A percentile compares a stretch with the other conserved stretches of the same genome.
Conservation (phyloP, 2,113 vertebrate species). For the Bettongia penicillata region DNA sequence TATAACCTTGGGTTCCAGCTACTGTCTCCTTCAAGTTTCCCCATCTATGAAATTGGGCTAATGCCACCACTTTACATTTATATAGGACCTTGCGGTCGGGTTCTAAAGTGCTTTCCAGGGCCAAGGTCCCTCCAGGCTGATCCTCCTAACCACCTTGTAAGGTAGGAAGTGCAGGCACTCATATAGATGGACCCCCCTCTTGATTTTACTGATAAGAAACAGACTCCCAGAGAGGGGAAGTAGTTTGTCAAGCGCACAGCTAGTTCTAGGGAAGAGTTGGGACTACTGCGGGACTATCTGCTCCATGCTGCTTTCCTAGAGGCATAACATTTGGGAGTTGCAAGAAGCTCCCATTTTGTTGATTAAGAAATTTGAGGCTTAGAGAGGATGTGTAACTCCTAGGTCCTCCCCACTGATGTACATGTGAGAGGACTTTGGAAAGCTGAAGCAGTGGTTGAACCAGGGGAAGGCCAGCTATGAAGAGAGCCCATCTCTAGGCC, state of each 20-base stretch:
- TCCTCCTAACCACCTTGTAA: neutral
- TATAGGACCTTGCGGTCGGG: neutral
- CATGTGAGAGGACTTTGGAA: neutral
- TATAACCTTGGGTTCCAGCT: neutral
- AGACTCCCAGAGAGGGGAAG: neutral
- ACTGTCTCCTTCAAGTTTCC: neutral
- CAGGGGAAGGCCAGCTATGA: neutral
- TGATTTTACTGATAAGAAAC: neutral
- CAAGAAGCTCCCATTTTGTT: neutral
- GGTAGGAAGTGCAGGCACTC: neutral
- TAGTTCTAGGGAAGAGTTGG: neutral
- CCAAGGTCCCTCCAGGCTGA: neutral
- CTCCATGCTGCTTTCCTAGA: neutral
- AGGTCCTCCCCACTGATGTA: neutral
- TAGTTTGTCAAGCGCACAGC: too few species aligned
- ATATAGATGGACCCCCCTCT: neutral
- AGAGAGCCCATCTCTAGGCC: too few species aligned
- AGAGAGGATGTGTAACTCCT: neutral
- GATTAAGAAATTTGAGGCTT: neutral
- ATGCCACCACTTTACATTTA: neutral
- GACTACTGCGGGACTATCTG: accelerated
- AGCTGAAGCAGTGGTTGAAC: too few species aligned
- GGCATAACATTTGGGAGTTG: neutral
- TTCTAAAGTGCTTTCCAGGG: neutral
- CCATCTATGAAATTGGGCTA: neutral